Base-by-base conservation (phyloP, 2,888 invertebrate genomes). In the Buathra laborator region DNA sequence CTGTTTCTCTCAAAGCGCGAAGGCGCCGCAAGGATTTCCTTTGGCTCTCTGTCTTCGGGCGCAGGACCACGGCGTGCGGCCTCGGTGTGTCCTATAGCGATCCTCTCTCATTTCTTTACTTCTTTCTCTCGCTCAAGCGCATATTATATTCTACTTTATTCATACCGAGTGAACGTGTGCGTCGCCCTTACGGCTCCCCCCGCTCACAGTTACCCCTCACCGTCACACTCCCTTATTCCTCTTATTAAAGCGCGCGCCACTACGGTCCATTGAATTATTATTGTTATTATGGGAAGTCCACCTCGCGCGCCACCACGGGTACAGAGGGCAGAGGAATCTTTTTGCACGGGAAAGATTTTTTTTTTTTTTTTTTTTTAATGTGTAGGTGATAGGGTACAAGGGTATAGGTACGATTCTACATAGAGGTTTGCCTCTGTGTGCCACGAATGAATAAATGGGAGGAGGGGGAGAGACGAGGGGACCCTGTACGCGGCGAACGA, bases 61-160 rank as follows among this genome's bases (percentile, higher is more conserved):
- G 64, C 77, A 37, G 37, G 37, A 37, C 64, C 75, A 66, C 76
- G 32, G 76, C 44, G n/a, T 44, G 68, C 48, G 24, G 74, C 74
- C 44, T 56, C 44, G 12, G 16, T 12, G 14, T 74, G 59, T 62
- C 59, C 74, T 62, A 46, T 62, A 46, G 64, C 70, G 80, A 72
- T 64, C 46, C 80, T 71, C 43, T 51, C n/a, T 44, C 53, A 53
- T 72, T 64, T 72, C 67, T 75, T 80, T 51, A 66, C 72, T 68
- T 46, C 77, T 83, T 67, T 76, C 19, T 29, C 83, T 81, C 81
- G 81, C 76, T 79, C 81, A 75, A 86, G 82, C 88, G 88, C 89
- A 89, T 88, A 90, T 90, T 90, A 90, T 91, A 91, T 90, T 89
- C 88, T 89, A 89, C 89, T 91, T 91, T 91, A 90, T 90, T 91